phyloP scores from a whole-genome alignment of 2,113 vertebrate genomes.

The Hippolais icterina region DNA sequence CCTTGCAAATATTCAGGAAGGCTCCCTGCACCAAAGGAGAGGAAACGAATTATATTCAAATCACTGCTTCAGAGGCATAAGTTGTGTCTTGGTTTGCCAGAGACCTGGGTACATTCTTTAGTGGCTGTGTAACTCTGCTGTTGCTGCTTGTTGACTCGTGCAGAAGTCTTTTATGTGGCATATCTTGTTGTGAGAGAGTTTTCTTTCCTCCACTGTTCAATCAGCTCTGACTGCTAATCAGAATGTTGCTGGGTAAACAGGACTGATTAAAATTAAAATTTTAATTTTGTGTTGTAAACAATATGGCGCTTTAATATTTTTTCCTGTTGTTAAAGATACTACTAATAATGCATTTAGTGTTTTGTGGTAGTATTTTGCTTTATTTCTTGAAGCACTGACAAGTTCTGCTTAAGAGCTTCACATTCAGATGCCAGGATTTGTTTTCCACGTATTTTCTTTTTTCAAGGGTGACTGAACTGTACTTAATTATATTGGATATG shows the following conservation, averaged over 20 bases:
- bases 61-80: neutral
- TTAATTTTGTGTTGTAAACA: conserved; percentile 43
- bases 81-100: neutral
- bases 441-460: conserved; percentile 22
- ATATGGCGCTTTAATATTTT: conserved; percentile 33
- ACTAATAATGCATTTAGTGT: conserved; percentile 6
- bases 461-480: neutral
- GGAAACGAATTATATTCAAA: neutral
- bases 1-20: neutral
- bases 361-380: neutral
- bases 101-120: neutral
- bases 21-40: neutral
- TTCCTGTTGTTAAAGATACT: conserved; percentile 16
- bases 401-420: conserved; percentile 9
- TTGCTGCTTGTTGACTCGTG: neutral
- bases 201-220: neutral
- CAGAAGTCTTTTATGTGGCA: neutral
- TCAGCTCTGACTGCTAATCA: conserved; percentile 46
- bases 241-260: conserved; percentile 42
- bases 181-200: neutral
- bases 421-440: neutral
- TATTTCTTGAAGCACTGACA: neutral
- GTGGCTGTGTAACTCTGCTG: neutral
- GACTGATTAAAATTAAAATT: conserved; percentile 42
- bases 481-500: conserved; percentile 7